These are phyloP conservation scores for Rhinophrynus dorsalis DNA, from an alignment of 2,797 vertebrate species.

Conservation along the genomic window DNA sequence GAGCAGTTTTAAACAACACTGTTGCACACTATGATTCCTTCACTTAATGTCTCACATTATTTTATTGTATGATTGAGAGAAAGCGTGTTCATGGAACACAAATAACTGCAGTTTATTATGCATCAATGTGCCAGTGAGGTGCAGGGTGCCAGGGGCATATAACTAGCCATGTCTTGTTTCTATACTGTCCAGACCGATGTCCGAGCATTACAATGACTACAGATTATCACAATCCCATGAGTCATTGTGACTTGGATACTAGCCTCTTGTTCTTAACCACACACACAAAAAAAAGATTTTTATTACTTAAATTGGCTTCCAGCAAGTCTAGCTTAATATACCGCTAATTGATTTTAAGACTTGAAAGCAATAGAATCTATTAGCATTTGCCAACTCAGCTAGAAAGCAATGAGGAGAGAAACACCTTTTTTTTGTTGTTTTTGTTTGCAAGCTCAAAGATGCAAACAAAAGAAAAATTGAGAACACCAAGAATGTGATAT, in stretches of 20 bases:
- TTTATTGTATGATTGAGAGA: constrained; percentile 13
- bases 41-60: constrained; percentile 18
- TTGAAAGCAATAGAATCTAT: constrained; percentile 68
- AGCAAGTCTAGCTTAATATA: constrained; percentile 70
- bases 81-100: neutral
- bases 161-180: neutral
- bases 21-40: neutral
- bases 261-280: constrained; percentile 57
- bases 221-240: constrained; percentile 29
- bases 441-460: constrained; percentile 55
- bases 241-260: constrained; percentile 33
- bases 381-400: constrained; percentile 72
- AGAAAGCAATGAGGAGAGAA: constrained; percentile 49
- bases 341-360: constrained; percentile 75
- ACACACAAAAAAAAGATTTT: constrained; percentile 60
- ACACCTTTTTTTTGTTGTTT: constrained; percentile 49
- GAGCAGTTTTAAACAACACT: constrained; percentile 25
- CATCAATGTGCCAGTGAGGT: neutral
- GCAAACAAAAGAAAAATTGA: constrained; percentile 56
- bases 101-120: constrained; percentile 5
- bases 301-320: constrained; percentile 71
- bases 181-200: neutral
- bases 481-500: constrained; percentile 49
- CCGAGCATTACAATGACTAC: constrained; percentile 1
- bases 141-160: neutral